phyloP scores from a whole-genome alignment of 2,113 vertebrate species.

The Hassar affinis region DNA sequence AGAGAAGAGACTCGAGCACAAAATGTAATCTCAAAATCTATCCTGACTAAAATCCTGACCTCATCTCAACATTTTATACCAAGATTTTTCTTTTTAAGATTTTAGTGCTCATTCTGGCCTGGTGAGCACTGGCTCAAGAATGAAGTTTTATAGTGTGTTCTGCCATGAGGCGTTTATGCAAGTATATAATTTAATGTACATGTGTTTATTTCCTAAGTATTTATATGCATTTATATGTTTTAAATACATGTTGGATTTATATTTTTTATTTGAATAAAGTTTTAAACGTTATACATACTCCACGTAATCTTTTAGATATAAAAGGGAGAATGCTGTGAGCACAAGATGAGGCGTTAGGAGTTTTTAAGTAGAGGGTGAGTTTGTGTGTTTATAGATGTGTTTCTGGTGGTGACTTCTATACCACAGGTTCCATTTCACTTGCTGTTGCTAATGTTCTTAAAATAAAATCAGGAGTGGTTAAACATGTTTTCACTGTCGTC shows the following conservation, averaged over 20 bases:
- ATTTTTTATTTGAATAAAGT: slow-evolving; percentile 21
- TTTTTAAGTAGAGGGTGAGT: neutral
- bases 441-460: neutral
- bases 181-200: neutral
- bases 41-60: neutral
- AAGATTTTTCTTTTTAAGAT: neutral
- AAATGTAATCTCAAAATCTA: slow-evolving; percentile 65
- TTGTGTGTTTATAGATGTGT: slow-evolving; percentile 2
- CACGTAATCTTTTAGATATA: neutral
- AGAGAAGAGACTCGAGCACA: slow-evolving; percentile 86
- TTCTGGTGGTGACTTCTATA: neutral
- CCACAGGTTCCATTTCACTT: neutral
- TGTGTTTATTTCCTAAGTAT: neutral
- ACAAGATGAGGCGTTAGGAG: neutral
- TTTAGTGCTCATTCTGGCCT: neutral
- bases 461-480: slow-evolving; percentile 2
- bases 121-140: neutral
- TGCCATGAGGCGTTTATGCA: neutral
- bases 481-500: neutral
- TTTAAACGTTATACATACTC: neutral
- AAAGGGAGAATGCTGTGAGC: neutral
- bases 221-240: slow-evolving; percentile 1
- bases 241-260: neutral
- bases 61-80: neutral
- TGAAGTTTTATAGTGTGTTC: slow-evolving; percentile 1